These are phyloP conservation scores for Mayetiola destructor DNA, from an alignment of 2,888 invertebrate genomes.

Conservation along the genomic window DNA sequence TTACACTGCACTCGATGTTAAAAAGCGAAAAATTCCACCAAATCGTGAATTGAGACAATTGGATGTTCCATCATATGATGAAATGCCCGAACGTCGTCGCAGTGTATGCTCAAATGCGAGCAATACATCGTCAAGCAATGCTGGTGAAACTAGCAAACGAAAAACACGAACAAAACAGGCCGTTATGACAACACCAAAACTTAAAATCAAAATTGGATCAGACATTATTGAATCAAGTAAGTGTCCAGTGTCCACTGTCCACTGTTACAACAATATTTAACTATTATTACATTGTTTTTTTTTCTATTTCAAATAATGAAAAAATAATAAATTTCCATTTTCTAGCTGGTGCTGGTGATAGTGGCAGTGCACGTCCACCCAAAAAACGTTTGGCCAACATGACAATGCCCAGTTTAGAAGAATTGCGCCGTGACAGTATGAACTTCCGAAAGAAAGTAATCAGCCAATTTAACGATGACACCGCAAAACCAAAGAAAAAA, in stretches of 20 bases:
- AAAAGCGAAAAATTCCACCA: constrained; percentile 49
- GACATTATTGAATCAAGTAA: constrained; percentile 36
- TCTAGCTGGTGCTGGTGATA: neutral
- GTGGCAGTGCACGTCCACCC: constrained; percentile 44
- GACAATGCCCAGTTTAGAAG: constrained; percentile 50
- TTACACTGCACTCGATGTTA: constrained; percentile 43
- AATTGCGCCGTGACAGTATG: constrained; percentile 72
- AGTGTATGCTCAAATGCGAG: constrained; percentile 36
- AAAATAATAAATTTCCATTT: constrained; percentile 17
- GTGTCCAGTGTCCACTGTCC: no score
- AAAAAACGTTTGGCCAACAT: constrained; percentile 59
- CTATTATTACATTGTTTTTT: no score
- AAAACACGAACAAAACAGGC: constrained; percentile 30
- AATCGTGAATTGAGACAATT: constrained; percentile 47
- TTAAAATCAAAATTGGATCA: constrained; percentile 63
- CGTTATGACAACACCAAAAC: constrained; percentile 46
- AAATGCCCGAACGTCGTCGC: constrained; percentile 36
- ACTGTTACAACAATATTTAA: no score
- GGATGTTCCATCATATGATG: constrained; percentile 43
- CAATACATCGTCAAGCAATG: constrained; percentile 14
- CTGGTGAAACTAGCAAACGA: constrained; percentile 23
- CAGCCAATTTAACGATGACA: constrained; percentile 52
- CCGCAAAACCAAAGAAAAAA: constrained; percentile 36
- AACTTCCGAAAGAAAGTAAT: constrained; percentile 70
- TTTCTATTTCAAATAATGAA: no score